These are phyloP conservation scores for Microplitis deprimator DNA, from an alignment of 2,888 invertebrate genomes.

Conservation along the genomic window DNA sequence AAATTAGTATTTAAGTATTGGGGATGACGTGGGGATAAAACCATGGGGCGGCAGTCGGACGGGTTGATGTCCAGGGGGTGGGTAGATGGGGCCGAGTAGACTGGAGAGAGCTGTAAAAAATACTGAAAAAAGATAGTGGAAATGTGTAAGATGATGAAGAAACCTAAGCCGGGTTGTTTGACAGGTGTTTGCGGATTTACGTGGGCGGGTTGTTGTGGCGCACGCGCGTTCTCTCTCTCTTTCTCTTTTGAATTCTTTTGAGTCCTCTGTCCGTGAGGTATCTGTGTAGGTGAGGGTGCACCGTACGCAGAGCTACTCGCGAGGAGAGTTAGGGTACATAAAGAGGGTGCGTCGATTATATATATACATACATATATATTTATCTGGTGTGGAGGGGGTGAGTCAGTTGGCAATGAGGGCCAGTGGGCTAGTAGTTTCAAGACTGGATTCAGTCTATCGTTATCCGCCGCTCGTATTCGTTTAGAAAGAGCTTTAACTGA, in stretches of 20 bases:
- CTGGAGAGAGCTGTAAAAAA: too few species aligned
- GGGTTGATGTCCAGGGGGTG: too few species aligned
- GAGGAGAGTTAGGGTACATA: slow-evolving; percentile 9
- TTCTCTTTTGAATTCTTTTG: too few species aligned
- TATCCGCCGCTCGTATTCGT: slow-evolving; percentile 50
- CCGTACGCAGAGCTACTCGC: not conserved
- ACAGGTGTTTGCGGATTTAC: slow-evolving; percentile 47
- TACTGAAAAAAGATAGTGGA: too few species aligned
- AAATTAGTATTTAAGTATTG: not conserved
- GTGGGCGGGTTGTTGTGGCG: slow-evolving; percentile 41
- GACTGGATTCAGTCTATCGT: slow-evolving; percentile 51
- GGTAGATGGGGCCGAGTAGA: too few species aligned
- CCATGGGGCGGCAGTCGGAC: not conserved
- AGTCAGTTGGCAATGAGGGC: slow-evolving; percentile 56
- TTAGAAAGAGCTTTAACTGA: not conserved
- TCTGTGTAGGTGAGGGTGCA: slow-evolving; percentile 7
- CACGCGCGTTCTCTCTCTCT: slow-evolving; percentile 33
- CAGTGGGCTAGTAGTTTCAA: slow-evolving; percentile 63
- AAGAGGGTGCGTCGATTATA: slow-evolving; percentile 29
- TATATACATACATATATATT: slow-evolving; percentile 1
- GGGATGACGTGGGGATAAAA: slow-evolving; percentile 5
- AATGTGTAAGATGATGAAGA: slow-evolving; percentile 13
- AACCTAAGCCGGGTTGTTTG: slow-evolving; percentile 35
- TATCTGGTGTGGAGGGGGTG: slow-evolving; percentile 45
- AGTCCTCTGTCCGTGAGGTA: not conserved